These are phyloP conservation scores for Dendroctonus ponderosae DNA, from an alignment of 1,140 invertebrate species.

Conservation along the genomic window DNA sequence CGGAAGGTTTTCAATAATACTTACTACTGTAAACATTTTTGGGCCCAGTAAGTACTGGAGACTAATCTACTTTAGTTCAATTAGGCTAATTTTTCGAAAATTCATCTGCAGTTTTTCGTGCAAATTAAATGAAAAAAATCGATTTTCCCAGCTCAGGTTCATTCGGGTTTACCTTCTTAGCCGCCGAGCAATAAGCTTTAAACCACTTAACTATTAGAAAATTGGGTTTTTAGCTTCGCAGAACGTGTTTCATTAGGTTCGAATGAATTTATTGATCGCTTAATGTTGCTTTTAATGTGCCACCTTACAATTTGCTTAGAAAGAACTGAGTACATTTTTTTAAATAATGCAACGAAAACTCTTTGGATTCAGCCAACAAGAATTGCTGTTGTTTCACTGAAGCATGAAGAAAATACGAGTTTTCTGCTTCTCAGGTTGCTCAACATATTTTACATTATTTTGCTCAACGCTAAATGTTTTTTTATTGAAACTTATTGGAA, in stretches of 20 bases:
- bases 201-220: conserved; percentile 10
- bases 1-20: background rate
- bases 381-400: no score
- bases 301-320: no score
- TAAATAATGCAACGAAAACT: no score
- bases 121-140: background rate
- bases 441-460: no score
- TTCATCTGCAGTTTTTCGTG: background rate
- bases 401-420: no score
- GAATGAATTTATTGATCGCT: conserved; percentile 5
- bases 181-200: background rate
- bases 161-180: conserved; percentile 8
- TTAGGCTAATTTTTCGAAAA: background rate
- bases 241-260: conserved; percentile 7
- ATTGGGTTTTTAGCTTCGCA: conserved; percentile 6
- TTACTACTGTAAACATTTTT: background rate
- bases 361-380: no score
- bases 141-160: background rate
- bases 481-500: no score
- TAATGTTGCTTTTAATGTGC: background rate
- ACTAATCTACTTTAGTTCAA: background rate
- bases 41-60: background rate
- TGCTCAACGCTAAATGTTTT: no score
- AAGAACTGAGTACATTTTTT: no score
- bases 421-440: no score